These are phyloP conservation scores for Scelioninae gen. 2 DNA, from an alignment of 2,888 invertebrate species.

Conservation along the genomic window DNA sequence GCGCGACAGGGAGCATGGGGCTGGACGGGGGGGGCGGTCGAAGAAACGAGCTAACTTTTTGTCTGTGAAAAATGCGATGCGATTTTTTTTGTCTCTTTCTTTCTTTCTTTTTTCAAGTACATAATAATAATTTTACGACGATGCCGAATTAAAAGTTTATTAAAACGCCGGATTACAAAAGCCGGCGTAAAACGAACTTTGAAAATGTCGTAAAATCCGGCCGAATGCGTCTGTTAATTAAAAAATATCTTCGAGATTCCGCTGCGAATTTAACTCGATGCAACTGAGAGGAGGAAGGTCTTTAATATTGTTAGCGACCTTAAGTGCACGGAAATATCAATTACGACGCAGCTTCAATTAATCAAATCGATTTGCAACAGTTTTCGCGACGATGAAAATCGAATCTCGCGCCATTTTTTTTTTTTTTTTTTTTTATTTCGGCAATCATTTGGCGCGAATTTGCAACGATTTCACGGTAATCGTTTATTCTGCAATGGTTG, in stretches of 20 bases:
- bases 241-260: conserved; percentile 46
- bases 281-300: conserved; percentile 5
- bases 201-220: conserved; percentile 43
- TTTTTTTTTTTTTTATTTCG: no score
- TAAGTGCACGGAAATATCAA: conserved; percentile 35
- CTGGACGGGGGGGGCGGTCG: no score
- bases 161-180: conserved; percentile 17
- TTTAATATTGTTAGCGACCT: conserved; percentile 34
- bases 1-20: no score
- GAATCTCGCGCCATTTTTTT: no score
- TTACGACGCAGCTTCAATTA: conserved; percentile 29
- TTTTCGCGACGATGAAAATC: conserved; percentile 4
- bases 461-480: no score
- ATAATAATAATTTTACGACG: conserved; percentile 16
- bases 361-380: conserved; percentile 27
- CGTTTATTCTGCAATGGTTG: no score
- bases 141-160: conserved; percentile 27
- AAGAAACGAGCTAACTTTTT: conserved; percentile 1
- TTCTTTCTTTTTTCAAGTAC: conserved; percentile 6
- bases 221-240: conserved; percentile 36
- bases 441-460: no score
- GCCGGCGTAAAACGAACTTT: conserved; percentile 11
- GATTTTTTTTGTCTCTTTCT: no score
- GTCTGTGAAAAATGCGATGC: not conserved
- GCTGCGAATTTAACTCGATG: conserved; percentile 25